These are phyloP conservation scores for Hyperoplus lanceolatus DNA, from an alignment of 2,797 vertebrate species.

Conservation along the genomic window DNA sequence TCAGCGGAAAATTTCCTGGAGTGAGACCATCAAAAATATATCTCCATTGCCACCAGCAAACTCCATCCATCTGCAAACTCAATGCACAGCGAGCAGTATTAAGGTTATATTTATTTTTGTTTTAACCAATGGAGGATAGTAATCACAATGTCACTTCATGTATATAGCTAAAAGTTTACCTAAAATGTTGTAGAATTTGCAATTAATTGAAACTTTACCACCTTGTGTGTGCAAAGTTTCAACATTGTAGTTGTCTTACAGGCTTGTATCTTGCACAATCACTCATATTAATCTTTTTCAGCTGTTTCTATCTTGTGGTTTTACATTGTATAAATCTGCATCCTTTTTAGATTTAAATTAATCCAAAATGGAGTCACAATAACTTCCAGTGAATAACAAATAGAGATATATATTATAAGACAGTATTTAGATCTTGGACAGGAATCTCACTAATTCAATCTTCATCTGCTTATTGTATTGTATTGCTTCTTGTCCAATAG, in stretches of 20 bases:
- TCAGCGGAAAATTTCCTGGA: constrained; percentile 64
- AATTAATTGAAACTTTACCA: not conserved
- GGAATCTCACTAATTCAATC: no score
- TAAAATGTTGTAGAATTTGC: not conserved
- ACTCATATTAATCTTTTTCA: not conserved
- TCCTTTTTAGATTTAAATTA: not conserved
- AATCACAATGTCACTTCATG: not conserved
- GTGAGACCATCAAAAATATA: constrained; percentile 70
- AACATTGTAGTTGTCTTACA: not conserved
- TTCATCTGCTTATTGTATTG: not conserved
- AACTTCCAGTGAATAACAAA: not conserved
- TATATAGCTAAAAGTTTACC: not conserved
- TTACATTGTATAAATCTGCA: not conserved
- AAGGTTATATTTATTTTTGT: constrained; percentile 31
- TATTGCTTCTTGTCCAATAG: not conserved
- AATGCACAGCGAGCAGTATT: constrained; percentile 40
- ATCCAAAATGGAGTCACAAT: not conserved
- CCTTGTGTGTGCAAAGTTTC: not conserved
- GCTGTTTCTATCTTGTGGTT: not conserved
- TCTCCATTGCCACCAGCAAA: constrained; percentile 60
- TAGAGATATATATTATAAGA: not conserved
- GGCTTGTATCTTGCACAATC: not conserved
- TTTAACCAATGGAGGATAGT: not conserved
- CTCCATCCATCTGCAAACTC: constrained; percentile 41
- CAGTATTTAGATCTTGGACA: not conserved